Conservation (phyloP, 2,888 invertebrate genomes). For the Mamestra brassicae region DNA sequence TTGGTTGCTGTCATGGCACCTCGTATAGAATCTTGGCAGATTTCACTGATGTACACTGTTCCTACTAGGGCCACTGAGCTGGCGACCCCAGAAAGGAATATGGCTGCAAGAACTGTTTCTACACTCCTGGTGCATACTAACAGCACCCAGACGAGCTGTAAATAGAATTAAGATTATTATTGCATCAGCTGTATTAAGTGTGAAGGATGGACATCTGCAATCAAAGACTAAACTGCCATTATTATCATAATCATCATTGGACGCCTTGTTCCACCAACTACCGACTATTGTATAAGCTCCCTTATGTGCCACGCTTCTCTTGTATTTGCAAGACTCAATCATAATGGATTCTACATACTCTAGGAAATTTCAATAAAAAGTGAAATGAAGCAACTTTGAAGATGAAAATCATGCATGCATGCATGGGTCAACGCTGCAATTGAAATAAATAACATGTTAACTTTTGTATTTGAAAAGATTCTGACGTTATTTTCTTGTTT, state of each 20-base stretch:
- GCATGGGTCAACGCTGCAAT: no score
- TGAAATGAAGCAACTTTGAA: no score
- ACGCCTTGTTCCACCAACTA: background rate
- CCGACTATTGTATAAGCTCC: no score
- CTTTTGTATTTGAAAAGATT: no score
- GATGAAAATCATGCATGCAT: no score
- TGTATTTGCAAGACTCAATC: background rate
- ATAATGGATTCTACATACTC: no score
- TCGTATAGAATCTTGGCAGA: slow-evolving; percentile 66
- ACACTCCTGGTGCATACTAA: slow-evolving; percentile 50
- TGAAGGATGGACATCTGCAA: no score
- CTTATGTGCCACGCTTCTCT: background rate
- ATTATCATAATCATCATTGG: background rate
- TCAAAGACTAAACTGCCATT: background rate
- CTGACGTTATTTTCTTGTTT: no score
- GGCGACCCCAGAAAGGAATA: slow-evolving; percentile 61
- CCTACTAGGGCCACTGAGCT: slow-evolving; percentile 53
- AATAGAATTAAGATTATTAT: background rate
- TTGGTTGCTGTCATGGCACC: slow-evolving; percentile 60
- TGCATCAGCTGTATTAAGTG: background rate
- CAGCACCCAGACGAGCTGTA: slow-evolving; percentile 56
- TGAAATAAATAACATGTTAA: no score
- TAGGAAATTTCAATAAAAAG: no score
- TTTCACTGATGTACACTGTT: slow-evolving; percentile 62
- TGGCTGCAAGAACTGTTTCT: slow-evolving; percentile 48